phyloP scores from a whole-genome alignment of 2,113 vertebrate genomes.

The Turnix velox region DNA sequence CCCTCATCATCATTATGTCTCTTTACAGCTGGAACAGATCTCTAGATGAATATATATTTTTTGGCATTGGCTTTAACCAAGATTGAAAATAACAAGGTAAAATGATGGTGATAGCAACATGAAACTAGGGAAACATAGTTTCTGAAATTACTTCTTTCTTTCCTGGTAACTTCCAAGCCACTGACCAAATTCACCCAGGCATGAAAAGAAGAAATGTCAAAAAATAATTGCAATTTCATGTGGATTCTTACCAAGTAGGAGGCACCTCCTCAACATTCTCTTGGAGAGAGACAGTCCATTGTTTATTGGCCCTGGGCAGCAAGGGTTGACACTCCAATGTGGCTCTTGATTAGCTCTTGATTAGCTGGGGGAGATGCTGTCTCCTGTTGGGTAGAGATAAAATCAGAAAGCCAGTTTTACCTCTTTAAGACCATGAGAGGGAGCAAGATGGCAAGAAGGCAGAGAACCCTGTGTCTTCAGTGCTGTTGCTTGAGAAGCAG shows the following conservation, averaged over 20 bases:
- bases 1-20: neutral
- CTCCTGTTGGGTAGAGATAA: neutral
- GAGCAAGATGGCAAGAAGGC: neutral
- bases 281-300: neutral
- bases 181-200: neutral
- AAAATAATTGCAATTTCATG: neutral
- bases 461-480: neutral
- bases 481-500: neutral
- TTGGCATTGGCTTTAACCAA: neutral
- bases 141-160: neutral
- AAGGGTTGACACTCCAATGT: neutral
- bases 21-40: neutral
- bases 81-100: neutral
- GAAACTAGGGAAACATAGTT: neutral
- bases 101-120: neutral
- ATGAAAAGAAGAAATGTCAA: conserved; percentile 28
- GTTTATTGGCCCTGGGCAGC: neutral
- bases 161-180: neutral
- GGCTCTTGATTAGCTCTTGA: neutral
- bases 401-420: neutral
- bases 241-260: neutral
- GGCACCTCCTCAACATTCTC: neutral
- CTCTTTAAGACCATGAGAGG: neutral
- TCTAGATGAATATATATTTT: neutral
- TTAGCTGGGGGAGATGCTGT: neutral